A percentile compares a stretch with the other conserved stretches of the same genome.
These are phyloP conservation scores for Spinus olivaceus DNA, from an alignment of 2,797 vertebrate genomes.

Conservation along the genomic window DNA sequence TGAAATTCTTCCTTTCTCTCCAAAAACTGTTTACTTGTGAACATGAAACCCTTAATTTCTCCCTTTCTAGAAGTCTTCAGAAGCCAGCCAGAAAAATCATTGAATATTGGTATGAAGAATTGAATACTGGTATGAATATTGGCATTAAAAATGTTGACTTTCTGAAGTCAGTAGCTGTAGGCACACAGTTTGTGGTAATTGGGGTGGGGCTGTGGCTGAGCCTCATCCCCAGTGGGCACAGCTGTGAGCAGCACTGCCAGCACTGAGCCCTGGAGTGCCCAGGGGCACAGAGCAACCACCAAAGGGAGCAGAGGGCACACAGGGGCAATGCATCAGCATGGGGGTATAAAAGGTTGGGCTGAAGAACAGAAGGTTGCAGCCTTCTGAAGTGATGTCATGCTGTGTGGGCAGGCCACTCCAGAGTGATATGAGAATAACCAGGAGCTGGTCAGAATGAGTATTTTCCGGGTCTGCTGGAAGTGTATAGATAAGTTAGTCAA, in stretches of 20 bases:
- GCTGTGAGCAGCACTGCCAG: background rate
- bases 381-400: background rate
- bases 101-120: background rate
- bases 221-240: background rate
- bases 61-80: background rate
- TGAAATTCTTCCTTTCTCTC: background rate
- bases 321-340: accelerated
- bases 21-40: background rate
- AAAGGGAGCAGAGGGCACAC: background rate
- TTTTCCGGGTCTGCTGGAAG: background rate
- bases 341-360: background rate
- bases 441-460: background rate
- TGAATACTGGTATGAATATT: background rate
- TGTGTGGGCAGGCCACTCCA: background rate
- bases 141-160: background rate
- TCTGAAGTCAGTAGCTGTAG: background rate
- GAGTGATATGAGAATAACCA: background rate
- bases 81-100: background rate
- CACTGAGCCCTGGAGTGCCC: background rate
- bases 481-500: background rate
- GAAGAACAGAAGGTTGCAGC: background rate
- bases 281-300: background rate
- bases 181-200: background rate
- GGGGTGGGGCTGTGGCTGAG: background rate
- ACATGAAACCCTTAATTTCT: background rate